These are phyloP conservation scores for Rhodinocichla rosea DNA, from an alignment of 2,113 vertebrate species.

Conservation along the genomic window DNA sequence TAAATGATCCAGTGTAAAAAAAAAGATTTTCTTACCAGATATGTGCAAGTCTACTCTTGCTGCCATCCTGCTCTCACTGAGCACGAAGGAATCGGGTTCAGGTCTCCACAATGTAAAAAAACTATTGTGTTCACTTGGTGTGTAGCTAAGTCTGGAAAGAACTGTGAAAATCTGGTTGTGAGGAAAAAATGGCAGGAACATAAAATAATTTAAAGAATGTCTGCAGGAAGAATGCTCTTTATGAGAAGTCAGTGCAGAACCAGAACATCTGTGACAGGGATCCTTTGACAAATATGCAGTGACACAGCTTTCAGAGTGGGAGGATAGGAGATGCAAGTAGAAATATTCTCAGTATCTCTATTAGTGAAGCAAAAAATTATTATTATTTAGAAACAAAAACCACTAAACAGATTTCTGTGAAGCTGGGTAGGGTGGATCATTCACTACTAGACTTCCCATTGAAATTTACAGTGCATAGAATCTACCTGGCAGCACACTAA, in stretches of 20 bases:
- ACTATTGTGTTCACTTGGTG: neutral
- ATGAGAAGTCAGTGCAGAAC: neutral
- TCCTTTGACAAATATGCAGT: slow-evolving; percentile 32
- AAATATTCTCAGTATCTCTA: slow-evolving; percentile 13
- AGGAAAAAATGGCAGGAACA: neutral
- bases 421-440: neutral
- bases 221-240: neutral
- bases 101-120: neutral
- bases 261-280: slow-evolving; percentile 52
- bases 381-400: neutral
- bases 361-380: neutral
- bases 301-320: slow-evolving; percentile 51
- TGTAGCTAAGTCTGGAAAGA: neutral
- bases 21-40: neutral
- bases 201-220: neutral
- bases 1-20: neutral
- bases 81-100: neutral
- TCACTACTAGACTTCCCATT: neutral
- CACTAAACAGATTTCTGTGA: neutral
- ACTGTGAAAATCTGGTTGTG: neutral
- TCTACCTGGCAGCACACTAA: slow-evolving; percentile 5
- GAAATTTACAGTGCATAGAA: neutral
- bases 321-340: slow-evolving; percentile 29
- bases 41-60: rapidly evolving
- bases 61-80: neutral